Base-by-base conservation (phyloP, 2,888 invertebrate species). In the Lasioglossum lativentre region DNA sequence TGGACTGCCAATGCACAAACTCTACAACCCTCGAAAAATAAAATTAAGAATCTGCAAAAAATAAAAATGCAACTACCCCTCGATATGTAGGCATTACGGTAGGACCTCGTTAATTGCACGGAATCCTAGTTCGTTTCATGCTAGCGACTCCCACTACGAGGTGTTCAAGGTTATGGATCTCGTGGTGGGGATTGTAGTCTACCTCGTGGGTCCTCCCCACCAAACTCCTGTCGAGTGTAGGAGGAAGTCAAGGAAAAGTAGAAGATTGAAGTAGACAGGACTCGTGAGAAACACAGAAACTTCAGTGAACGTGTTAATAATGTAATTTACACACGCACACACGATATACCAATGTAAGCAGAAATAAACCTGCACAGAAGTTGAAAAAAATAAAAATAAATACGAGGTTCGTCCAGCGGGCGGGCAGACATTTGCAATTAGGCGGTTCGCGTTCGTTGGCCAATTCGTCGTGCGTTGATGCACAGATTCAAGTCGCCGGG, bases 381-480 rank as follows among this genome's bases (percentile, higher is more conserved):
- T n/a, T n/a, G 56, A 23, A n/a, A n/a, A n/a, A n/a, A 56, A 56
- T n/a, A 56, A 12, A 56, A n/a, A 4, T 12, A 56, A 56, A 12
- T 10, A n/a, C 10, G 12, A 56, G 4, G 4, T 56, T 56, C 56
- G 56, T 56, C 56, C 5, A 30, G 5, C 30, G 5, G 2, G 0
- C 30, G 6, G 1, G 27, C 14, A 63, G 16, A 12, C 16, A 63
- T 30, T 0, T 19, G 2, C 6, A 63, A 30, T 63, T 30, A 5
- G 3, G 6, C 16, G 6, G 16, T 30, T 27, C 27, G 70, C 30
- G 6, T 12, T 16, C 23, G 59, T 47, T 78, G 47, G 40, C 23
- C 27, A 72, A 27, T 52, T 52, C n/a, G 63, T 78, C 42, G 66
- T 73, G 45, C 68, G 38, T 77, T 52, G 59, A 42, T 77, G 59